Percentiles rank a stretch among this genome's conserved stretches.
Conservation (phyloP, 2,797 vertebrate species). For the Lutjanus argentimaculatus region DNA sequence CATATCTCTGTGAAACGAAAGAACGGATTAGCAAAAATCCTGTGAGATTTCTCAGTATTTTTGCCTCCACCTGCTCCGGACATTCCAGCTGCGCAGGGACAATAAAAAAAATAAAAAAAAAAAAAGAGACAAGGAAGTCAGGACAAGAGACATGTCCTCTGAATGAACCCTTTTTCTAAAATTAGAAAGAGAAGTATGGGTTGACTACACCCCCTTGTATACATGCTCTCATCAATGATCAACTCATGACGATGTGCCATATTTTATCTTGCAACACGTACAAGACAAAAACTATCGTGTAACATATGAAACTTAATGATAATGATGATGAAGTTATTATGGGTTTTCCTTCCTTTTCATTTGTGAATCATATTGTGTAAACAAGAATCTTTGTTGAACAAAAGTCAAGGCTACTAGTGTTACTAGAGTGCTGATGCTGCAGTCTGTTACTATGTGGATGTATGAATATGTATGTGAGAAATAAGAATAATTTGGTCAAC, state of each 20-base stretch:
- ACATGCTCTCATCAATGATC: conserved; percentile 50
- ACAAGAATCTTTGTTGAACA: conserved; percentile 79
- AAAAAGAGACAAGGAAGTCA: conserved; percentile 6
- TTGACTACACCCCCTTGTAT: conserved; percentile 16
- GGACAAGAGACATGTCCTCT: conserved; percentile 10
- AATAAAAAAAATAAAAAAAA: background rate
- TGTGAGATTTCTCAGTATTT: conserved; percentile 7
- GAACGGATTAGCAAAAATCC: conserved; percentile 16
- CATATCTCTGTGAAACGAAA: conserved; percentile 35
- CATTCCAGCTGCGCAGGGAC: conserved; percentile 23
- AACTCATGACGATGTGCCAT: conserved; percentile 79
- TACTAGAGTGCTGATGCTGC: conserved; percentile 80
- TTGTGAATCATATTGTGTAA: conserved; percentile 80
- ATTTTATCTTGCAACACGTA: conserved; percentile 76
- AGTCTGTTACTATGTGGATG: conserved; percentile 81
- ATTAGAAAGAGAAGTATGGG: conserved; percentile 4
- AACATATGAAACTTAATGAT: conserved; percentile 70
- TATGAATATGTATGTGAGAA: conserved; percentile 85
- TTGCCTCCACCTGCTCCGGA: conserved; percentile 23
- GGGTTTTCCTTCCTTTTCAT: conserved; percentile 74
- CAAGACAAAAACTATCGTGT: conserved; percentile 73
- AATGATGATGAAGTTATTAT: conserved; percentile 64
- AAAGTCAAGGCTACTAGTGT: conserved; percentile 78
- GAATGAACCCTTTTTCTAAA: conserved; percentile 42
- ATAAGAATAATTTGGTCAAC: conserved; percentile 82